phyloP scores from a whole-genome alignment of 2,888 invertebrate species.

The Leucoma salicis region DNA sequence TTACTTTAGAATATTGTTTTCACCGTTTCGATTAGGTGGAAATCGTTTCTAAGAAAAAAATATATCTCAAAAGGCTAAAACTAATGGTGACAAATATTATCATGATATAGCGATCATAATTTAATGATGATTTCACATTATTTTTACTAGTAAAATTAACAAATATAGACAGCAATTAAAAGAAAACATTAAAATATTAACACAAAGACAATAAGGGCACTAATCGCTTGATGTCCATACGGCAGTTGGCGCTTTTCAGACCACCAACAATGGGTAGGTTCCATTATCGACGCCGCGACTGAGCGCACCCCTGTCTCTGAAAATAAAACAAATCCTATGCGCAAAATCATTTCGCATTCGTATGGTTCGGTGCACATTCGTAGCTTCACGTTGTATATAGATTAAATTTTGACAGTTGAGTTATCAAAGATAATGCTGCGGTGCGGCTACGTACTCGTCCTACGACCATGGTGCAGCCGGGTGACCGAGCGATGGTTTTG shows the following conservation, averaged over 20 bases:
- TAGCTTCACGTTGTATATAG: slow-evolving; percentile 45
- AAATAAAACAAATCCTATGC: slow-evolving; percentile 60
- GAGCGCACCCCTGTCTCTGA: slow-evolving; percentile 47
- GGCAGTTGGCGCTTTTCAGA: slow-evolving; percentile 40
- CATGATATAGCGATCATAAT: too few relatives aligned
- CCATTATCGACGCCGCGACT: slow-evolving; percentile 53
- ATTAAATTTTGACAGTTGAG: slow-evolving; percentile 54
- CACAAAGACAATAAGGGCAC: slow-evolving; percentile 37
- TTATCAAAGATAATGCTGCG: slow-evolving; percentile 50
- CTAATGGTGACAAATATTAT: too few relatives aligned
- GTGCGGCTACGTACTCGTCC: too few relatives aligned
- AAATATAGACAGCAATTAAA: too few relatives aligned
- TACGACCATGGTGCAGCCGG: slow-evolving; percentile 43
- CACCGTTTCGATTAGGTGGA: too few relatives aligned
- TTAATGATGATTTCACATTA: too few relatives aligned
- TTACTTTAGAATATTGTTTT: too few relatives aligned
- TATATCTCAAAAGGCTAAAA: too few relatives aligned
- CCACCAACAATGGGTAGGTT: slow-evolving; percentile 39
- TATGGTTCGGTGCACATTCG: slow-evolving; percentile 47
- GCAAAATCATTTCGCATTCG: slow-evolving; percentile 51
- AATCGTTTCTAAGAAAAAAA: too few relatives aligned
- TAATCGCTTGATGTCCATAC: slow-evolving; percentile 39
- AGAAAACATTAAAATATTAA: slow-evolving; percentile 27
- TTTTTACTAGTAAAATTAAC: too few relatives aligned
- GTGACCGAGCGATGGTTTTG: slow-evolving; percentile 28